phyloP scores from a whole-genome alignment of 2,113 vertebrate genomes.

The Marmota monax region DNA sequence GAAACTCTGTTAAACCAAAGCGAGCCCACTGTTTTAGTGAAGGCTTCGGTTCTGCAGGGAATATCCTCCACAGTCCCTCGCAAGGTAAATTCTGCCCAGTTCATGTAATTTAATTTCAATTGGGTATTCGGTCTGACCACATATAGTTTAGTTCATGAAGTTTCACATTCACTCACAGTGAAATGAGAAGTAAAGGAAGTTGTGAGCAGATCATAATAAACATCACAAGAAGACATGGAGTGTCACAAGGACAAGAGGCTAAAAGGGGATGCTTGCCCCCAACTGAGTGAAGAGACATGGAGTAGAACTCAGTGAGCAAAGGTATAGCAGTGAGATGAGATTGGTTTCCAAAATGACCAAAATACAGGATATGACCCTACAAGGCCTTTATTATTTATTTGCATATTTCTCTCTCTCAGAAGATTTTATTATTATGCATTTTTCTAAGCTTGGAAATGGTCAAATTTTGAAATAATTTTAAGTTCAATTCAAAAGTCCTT shows the following conservation, averaged over 20 bases:
- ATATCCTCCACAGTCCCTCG: background rate
- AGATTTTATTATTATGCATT: background rate
- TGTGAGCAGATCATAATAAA: background rate
- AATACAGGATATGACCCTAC: background rate
- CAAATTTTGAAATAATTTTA: conserved; percentile 49
- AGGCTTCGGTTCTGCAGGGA: background rate
- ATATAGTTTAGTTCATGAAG: background rate
- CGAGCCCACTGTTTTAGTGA: conserved; percentile 13
- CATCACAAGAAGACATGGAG: background rate
- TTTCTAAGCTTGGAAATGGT: background rate
- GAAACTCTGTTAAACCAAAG: conserved; percentile 15
- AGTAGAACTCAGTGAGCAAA: background rate
- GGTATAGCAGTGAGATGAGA: background rate
- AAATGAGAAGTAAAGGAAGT: background rate
- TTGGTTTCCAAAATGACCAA: background rate
- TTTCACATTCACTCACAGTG: background rate
- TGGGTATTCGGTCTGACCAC: background rate
- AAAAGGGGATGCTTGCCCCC: background rate
- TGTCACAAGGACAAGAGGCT: background rate
- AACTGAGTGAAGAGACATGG: background rate
- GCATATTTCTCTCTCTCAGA: background rate
- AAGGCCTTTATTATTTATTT: background rate
- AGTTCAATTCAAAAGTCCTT: background rate
- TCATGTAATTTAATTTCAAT: conserved; percentile 5
- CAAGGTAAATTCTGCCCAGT: background rate